A percentile compares a stretch with the other conserved stretches of the same genome.
Evolutionary conservation across 2,113 vertebrate genomes (phyloP).

Genomic region (Phocoena phocoena): DNA sequence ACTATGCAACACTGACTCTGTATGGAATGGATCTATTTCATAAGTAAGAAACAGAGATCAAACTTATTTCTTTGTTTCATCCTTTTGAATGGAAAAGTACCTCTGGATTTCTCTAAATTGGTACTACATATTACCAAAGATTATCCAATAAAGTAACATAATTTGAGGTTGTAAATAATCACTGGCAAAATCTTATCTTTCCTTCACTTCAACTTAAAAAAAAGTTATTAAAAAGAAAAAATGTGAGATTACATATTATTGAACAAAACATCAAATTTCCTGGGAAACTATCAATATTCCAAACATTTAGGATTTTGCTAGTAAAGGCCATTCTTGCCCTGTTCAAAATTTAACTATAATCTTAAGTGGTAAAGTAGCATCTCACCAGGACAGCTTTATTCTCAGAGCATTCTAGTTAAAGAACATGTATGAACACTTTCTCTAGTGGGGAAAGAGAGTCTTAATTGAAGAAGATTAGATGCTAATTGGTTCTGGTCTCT

Average conservation of each 20-base stretch:
- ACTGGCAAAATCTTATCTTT: conserved; percentile 2
- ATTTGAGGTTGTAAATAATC: background rate
- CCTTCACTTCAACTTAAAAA: conserved; percentile 13
- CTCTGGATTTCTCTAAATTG: background rate
- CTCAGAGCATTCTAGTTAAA: conserved; percentile 9
- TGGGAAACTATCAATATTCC: background rate
- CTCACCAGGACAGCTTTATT: conserved; percentile 36
- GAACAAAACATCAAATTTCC: background rate
- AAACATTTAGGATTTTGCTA: conserved; percentile 43
- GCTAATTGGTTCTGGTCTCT: background rate
- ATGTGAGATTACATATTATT: background rate
- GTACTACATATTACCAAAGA: background rate
- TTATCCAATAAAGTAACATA: conserved; percentile 14
- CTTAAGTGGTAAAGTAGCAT: background rate
- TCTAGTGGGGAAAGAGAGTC: background rate
- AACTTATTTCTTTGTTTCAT: background rate
- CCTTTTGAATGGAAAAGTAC: conserved; percentile 14
- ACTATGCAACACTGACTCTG: background rate
- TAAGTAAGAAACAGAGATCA: background rate
- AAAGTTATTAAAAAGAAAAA: background rate
- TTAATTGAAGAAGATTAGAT: background rate
- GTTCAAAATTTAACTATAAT: background rate
- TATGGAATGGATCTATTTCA: background rate
- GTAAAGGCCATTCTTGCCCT: background rate
- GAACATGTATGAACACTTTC: background rate